phyloP scores from a whole-genome alignment of 2,797 vertebrate species.

The Sebastes iracundus region DNA sequence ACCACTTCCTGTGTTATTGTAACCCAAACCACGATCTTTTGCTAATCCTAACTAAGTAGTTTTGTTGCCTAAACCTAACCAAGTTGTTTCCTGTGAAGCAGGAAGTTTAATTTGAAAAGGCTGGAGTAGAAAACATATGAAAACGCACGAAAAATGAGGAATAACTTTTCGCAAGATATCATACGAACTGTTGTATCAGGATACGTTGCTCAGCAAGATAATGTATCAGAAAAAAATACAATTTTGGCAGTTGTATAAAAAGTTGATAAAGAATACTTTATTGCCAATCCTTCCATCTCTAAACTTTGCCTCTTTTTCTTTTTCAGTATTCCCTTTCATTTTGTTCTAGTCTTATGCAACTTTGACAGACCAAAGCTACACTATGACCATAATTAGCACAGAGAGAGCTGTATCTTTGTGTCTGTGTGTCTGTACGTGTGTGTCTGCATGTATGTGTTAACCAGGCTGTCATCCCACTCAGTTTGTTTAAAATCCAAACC shows the following conservation, averaged over 20 bases:
- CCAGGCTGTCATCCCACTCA: background rate
- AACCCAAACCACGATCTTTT: too few relatives aligned
- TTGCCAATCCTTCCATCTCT: background rate
- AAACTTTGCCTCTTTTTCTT: background rate
- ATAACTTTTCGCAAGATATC: too few relatives aligned
- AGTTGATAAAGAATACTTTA: background rate
- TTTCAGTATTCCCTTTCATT: background rate
- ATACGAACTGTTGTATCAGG: too few relatives aligned
- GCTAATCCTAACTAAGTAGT: too few relatives aligned
- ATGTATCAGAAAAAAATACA: background rate
- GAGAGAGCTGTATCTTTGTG: background rate
- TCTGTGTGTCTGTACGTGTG: background rate
- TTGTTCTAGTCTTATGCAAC: background rate
- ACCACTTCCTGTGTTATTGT: too few relatives aligned
- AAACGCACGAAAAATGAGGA: too few relatives aligned
- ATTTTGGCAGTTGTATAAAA: background rate
- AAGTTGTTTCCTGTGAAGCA: too few relatives aligned
- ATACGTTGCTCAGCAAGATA: background rate
- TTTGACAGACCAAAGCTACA: constrained; percentile 18
- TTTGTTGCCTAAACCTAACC: too few relatives aligned
- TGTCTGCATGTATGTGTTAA: background rate
- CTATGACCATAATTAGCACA: constrained; percentile 10
- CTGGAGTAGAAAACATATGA: too few relatives aligned
- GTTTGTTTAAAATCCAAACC: background rate
- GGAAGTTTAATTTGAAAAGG: too few relatives aligned